Evolutionary conservation across 2,888 invertebrate species (phyloP).

Genomic region (Drosophila pullipes): DNA sequence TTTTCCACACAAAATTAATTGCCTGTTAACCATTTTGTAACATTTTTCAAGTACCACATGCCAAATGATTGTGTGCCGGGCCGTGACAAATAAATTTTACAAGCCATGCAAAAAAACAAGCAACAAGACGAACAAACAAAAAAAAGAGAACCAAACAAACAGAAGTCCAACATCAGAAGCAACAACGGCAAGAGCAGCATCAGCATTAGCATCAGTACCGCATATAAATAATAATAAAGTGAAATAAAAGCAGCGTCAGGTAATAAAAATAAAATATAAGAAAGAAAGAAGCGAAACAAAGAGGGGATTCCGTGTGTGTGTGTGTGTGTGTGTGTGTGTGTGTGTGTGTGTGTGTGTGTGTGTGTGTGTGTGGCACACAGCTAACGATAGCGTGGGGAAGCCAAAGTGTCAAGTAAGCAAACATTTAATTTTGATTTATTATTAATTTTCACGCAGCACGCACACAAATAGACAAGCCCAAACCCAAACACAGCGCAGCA

Average conservation of each 20-base stretch:
- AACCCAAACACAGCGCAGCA: slow-evolving; percentile 11
- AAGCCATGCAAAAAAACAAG: slow-evolving; percentile 21
- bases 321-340: slow-evolving; percentile 2
- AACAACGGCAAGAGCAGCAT: neutral
- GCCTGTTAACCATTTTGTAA: slow-evolving; percentile 63
- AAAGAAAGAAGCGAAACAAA: slow-evolving; percentile 1
- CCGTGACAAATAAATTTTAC: slow-evolving; percentile 35
- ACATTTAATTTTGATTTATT: slow-evolving; percentile 80
- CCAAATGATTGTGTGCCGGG: slow-evolving; percentile 45
- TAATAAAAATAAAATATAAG: slow-evolving; percentile 37
- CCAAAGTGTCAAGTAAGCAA: slow-evolving; percentile 78
- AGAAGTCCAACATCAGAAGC: neutral
- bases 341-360: neutral
- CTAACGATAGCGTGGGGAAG: slow-evolving; percentile 25
- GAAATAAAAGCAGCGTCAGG: slow-evolving; percentile 47
- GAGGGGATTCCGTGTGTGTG: slow-evolving; percentile 1
- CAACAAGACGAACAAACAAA: slow-evolving; percentile 17
- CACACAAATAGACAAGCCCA: slow-evolving; percentile 35
- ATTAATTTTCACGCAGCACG: slow-evolving; percentile 73
- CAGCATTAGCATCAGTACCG: slow-evolving; percentile 11
- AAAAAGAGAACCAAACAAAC: slow-evolving; percentile 10
- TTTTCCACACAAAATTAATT: slow-evolving; percentile 53
- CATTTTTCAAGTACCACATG: slow-evolving; percentile 42
- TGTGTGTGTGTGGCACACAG: neutral
- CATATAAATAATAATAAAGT: slow-evolving; percentile 53